These are phyloP conservation scores for Aldrovandia affinis DNA, from an alignment of 2,797 vertebrate genomes.

Conservation along the genomic window DNA sequence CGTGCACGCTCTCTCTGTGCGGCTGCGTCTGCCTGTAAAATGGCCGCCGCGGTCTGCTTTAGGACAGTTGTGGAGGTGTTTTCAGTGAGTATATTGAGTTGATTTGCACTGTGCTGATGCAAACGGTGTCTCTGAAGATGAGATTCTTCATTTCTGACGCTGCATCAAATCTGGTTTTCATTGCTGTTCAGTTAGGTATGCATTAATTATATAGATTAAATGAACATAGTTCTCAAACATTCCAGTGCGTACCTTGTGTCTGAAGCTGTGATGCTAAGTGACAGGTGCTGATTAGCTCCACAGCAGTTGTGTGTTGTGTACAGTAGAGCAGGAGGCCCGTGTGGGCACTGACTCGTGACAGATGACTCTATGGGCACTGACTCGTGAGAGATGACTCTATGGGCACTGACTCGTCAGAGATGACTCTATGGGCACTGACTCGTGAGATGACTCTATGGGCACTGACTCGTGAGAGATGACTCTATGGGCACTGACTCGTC, in stretches of 20 bases:
- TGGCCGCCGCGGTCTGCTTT: neutral
- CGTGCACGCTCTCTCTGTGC: neutral
- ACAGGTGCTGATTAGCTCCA: too few relatives aligned
- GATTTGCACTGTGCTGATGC: too few relatives aligned
- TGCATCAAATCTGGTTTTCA: neutral
- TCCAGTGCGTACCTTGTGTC: neutral
- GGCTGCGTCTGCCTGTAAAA: neutral
- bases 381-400: too few relatives aligned
- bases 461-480: neutral
- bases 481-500: too few relatives aligned
- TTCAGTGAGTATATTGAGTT: neutral
- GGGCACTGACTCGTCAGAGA: too few relatives aligned
- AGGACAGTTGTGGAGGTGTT: neutral
- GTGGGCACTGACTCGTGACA: neutral
- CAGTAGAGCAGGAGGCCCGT: neutral
- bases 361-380: too few relatives aligned
- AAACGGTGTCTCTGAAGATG: neutral
- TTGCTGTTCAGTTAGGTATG: conserved; percentile 3
- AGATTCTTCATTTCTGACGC: neutral
- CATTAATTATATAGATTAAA: neutral
- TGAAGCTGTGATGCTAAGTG: too few relatives aligned
- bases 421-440: too few relatives aligned
- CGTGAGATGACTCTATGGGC: too few relatives aligned
- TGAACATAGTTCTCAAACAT: neutral
- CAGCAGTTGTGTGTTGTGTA: neutral